A percentile compares a stretch with the other conserved stretches of the same genome.
phyloP scores from a whole-genome alignment of 2,113 vertebrate genomes.

The Sinocyclocheilus grahami region DNA sequence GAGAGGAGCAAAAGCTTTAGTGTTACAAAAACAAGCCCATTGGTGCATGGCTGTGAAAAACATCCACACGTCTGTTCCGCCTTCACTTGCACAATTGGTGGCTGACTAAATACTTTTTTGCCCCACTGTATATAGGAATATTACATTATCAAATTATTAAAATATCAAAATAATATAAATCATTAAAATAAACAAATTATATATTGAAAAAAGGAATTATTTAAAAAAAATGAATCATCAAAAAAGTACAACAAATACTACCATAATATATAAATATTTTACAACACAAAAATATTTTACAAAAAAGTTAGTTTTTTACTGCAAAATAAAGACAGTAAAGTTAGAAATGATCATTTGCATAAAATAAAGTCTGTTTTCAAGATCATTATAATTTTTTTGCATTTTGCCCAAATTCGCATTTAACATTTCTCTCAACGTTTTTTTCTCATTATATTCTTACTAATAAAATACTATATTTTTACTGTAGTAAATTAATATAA shows the following conservation, averaged over 20 bases:
- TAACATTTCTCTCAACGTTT: neutral
- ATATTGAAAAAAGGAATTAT: neutral
- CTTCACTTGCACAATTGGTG: conserved; percentile 46
- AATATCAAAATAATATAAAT: neutral
- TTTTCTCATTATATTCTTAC: neutral
- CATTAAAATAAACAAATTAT: neutral
- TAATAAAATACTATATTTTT: neutral
- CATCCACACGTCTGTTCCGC: conserved; percentile 72
- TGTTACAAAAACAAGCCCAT: conserved; percentile 78
- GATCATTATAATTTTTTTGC: neutral
- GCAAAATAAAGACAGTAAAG: neutral
- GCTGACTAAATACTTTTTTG: no score
- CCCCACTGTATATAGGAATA: neutral
- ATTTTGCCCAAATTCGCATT: neutral
- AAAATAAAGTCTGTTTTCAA: neutral
- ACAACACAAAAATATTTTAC: no score
- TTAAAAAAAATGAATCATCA: neutral
- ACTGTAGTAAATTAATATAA: neutral
- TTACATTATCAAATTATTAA: neutral
- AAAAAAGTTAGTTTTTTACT: no score
- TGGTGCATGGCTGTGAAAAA: conserved; percentile 76
- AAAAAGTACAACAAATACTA: neutral
- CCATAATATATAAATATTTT: neutral
- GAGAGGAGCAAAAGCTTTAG: conserved; percentile 74
- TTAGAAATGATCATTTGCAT: neutral